Evolutionary conservation across 2,113 vertebrate species (phyloP).

Genomic region (Synchiropus splendidus): DNA sequence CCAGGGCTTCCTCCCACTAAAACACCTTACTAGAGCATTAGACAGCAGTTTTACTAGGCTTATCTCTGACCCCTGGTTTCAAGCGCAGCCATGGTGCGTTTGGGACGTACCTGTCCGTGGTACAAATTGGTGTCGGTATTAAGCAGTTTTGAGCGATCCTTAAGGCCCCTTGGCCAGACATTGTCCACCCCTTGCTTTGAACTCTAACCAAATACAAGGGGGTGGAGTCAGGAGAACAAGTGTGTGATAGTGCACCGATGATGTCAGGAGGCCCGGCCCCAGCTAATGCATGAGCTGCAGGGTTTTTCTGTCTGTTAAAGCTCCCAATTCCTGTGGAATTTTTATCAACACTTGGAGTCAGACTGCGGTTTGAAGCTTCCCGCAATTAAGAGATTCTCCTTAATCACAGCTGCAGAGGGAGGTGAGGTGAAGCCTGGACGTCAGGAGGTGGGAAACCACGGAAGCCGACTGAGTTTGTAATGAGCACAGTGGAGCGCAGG

Average conservation of each 20-base stretch:
- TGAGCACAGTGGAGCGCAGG: slow-evolving; percentile 49
- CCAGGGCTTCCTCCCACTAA: too few species aligned
- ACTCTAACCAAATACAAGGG: too few species aligned
- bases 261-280: slow-evolving; percentile 19
- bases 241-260: neutral
- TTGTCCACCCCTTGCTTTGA: too few species aligned
- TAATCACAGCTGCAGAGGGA: slow-evolving; percentile 56
- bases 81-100: too few species aligned
- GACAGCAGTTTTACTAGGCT: too few species aligned
- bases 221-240: too few species aligned
- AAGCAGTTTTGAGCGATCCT: too few species aligned
- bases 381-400: slow-evolving; percentile 51
- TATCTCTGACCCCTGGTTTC: too few species aligned
- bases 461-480: slow-evolving; percentile 56
- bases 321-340: slow-evolving; percentile 38
- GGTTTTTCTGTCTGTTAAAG: slow-evolving; percentile 1
- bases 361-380: slow-evolving; percentile 48
- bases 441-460: slow-evolving; percentile 10
- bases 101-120: too few species aligned
- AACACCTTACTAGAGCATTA: too few species aligned
- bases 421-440: slow-evolving; percentile 33
- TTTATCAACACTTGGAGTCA: slow-evolving; percentile 40
- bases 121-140: too few species aligned
- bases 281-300: slow-evolving; percentile 37
- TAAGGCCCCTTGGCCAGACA: too few species aligned